These are phyloP conservation scores for Palythoa grandiflora DNA, from an alignment of 92 coral and sea anemone genomes.

Conservation along the genomic window DNA sequence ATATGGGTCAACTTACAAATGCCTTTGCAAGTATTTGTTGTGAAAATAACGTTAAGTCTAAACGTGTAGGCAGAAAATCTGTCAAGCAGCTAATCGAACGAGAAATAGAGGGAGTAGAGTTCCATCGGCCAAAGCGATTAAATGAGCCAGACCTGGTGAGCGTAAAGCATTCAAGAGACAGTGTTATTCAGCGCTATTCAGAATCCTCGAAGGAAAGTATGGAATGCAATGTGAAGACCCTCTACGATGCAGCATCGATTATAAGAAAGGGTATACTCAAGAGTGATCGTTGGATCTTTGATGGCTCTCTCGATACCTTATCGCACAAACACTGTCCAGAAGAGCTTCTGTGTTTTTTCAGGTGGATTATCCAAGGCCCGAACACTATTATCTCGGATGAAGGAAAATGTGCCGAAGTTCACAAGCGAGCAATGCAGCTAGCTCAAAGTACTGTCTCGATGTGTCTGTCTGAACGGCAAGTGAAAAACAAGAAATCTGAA, in stretches of 20 bases:
- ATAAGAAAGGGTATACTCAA: constrained; percentile 62
- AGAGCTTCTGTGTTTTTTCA: constrained; percentile 58
- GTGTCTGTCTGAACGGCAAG: constrained; percentile 65
- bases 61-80: constrained; percentile 20
- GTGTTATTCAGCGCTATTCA: constrained; percentile 29
- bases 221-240: constrained; percentile 49
- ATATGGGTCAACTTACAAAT: constrained; percentile 45
- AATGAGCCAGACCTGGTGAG: constrained; percentile 67
- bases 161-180: constrained; percentile 53
- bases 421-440: constrained; percentile 19
- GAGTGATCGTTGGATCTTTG: constrained; percentile 54
- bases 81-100: constrained; percentile 52
- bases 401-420: too few relatives aligned
- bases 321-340: constrained; percentile 36
- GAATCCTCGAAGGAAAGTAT: constrained; percentile 13
- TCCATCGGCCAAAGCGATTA: constrained; percentile 55
- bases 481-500: constrained; percentile 41
- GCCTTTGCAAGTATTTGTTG: constrained; percentile 26
- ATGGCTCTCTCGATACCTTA: constrained; percentile 54
- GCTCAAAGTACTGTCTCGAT: constrained; percentile 61
- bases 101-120: constrained; percentile 62
- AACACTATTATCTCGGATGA: neutral
- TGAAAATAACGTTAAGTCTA: constrained; percentile 17
- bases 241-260: constrained; percentile 58
- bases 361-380: constrained; percentile 75